Percentiles rank a stretch among this genome's conserved stretches.
These are phyloP conservation scores for Anneissia japonica DNA, from an alignment of 35 echinoderm and acorn worm species.

Conservation along the genomic window DNA sequence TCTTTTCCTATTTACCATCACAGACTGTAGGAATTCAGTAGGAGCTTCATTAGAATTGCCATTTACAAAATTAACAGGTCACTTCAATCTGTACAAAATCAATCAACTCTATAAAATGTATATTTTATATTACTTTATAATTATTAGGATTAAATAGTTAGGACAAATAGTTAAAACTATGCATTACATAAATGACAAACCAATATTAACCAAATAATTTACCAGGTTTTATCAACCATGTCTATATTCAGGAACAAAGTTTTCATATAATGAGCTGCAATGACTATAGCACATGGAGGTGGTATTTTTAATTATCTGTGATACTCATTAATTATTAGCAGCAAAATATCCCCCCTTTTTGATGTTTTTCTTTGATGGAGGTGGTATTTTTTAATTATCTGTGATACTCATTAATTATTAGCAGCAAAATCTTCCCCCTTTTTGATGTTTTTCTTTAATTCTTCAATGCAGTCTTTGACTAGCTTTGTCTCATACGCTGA, in stretches of 20 bases:
- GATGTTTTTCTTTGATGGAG: slow-evolving; percentile 52
- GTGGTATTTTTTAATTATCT: not conserved
- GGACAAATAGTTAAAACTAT: too few relatives aligned
- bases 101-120: not conserved
- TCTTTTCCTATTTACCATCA: not conserved
- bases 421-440: slow-evolving; percentile 77
- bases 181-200: too few relatives aligned
- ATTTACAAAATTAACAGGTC: not conserved
- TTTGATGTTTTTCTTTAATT: slow-evolving; percentile 72
- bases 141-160: not conserved
- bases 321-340: not conserved
- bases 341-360: slow-evolving; percentile 80
- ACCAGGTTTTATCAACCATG: too few relatives aligned
- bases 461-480: slow-evolving; percentile 48
- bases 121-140: not conserved
- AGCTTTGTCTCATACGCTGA: slow-evolving; percentile 62
- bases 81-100: not conserved
- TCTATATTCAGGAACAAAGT: too few relatives aligned
- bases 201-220: too few relatives aligned
- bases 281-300: too few relatives aligned
- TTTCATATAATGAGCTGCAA: too few relatives aligned
- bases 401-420: not conserved
- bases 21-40: too few relatives aligned
- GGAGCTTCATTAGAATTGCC: not conserved
- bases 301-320: not conserved